Evolutionary conservation across 2,888 invertebrate species (phyloP).

Genomic region (Tachina fera): DNA sequence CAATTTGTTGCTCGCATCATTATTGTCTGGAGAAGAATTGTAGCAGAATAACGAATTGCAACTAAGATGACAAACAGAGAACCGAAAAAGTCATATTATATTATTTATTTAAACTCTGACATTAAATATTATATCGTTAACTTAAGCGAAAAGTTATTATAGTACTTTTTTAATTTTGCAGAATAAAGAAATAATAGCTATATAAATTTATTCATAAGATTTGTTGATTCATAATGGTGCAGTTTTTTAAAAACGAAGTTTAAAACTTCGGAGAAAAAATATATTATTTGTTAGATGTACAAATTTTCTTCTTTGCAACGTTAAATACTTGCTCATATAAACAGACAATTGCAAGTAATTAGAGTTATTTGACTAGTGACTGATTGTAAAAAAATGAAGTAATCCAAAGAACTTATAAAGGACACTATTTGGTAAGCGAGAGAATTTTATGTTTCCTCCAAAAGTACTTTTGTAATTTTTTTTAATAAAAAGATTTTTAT

Average conservation of each 20-base stretch:
- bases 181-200: too few species aligned
- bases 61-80: constrained; percentile 32
- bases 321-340: background rate
- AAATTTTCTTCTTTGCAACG: constrained; percentile 14
- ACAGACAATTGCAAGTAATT: constrained; percentile 41
- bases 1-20: background rate
- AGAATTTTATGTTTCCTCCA: too few species aligned
- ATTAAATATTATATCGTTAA: constrained; percentile 30
- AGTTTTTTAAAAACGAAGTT: too few species aligned
- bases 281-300: background rate
- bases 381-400: constrained; percentile 33
- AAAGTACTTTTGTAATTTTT: too few species aligned
- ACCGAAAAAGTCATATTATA: constrained; percentile 51
- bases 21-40: constrained; percentile 1
- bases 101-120: constrained; percentile 61
- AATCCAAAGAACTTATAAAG: background rate
- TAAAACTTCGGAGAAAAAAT: background rate
- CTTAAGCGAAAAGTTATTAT: too few species aligned
- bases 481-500: too few species aligned
- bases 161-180: too few species aligned
- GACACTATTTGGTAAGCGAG: too few species aligned
- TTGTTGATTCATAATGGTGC: too few species aligned
- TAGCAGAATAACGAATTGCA: constrained; percentile 9
- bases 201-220: too few species aligned
- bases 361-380: constrained; percentile 42